Base-by-base conservation (phyloP, 2,888 invertebrate genomes). In the Deilephila porcellus region DNA sequence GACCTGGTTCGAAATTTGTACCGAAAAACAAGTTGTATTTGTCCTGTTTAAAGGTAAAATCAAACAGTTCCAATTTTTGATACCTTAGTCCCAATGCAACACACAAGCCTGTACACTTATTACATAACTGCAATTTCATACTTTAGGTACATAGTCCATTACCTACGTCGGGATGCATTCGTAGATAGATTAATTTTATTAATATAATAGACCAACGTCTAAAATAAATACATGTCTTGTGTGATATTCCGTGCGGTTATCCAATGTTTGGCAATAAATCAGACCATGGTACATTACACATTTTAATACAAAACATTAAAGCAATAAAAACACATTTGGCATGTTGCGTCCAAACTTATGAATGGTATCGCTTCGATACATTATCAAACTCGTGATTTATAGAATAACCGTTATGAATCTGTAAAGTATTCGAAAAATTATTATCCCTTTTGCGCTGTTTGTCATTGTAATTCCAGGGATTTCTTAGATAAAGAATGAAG, bases 321-420 rank as follows among this genome's bases (percentile, higher is more conserved):
- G 37, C 20, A 64, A 64, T 64, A 67, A 52, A 19, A 64, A 64
- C 11, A 45, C 45, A 64, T 20, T 45, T 45, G 45, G 64, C 64
- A 37, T 64, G 45, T 52, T 52, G 67, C 45, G 45, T 67, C 14
- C 67, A 25, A 64, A 64, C 37, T 64, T 67, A 52, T 67, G 64
- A 64, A 64, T 64, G 25, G 67, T 37, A 7, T n/a, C 34, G 6
- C 25, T 67, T 67, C 67, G 45, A 67, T 67, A 67, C 14, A 67
- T 37, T 67, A 25, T 52, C 67, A 45, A 67, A 25, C 17, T 45
- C 25, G 0, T 45, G 45, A 67, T 67, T 67, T 67, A 67, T 67
- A 20, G 67, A 8, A 1, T 7, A 45, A 20, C 20, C 14, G n/a
- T 20, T 37, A 52, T 67, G 45, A 52, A 67, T 20, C 67, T 37